phyloP scores from a whole-genome alignment of 2,888 invertebrate genomes.

The Nezara viridula region DNA sequence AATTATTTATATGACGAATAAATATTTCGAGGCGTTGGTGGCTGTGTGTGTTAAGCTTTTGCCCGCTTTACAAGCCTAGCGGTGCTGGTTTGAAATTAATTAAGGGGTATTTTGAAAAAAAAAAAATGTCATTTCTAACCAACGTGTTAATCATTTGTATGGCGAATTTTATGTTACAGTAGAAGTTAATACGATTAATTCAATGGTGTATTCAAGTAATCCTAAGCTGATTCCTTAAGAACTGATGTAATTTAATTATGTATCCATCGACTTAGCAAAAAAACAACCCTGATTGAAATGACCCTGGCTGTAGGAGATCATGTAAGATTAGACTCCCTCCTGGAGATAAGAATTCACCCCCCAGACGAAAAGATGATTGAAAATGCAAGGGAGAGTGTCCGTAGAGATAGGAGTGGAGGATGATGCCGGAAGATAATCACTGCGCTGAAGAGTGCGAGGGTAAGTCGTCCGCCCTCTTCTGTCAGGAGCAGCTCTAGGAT shows the following conservation, averaged over 20 bases:
- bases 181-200: no score
- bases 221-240: not conserved
- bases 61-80: no score
- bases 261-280: not conserved
- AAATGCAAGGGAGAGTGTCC: slow-evolving; percentile 36
- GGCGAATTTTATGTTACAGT: no score
- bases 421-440: not conserved
- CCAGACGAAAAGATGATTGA: slow-evolving; percentile 33
- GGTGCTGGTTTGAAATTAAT: no score
- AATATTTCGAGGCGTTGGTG: no score
- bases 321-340: not conserved
- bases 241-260: not conserved
- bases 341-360: not conserved
- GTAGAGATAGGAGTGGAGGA: not conserved
- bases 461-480: not conserved
- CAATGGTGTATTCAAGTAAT: not conserved
- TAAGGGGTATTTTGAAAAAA: no score
- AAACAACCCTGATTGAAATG: not conserved
- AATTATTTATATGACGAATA: no score
- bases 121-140: no score
- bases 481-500: not conserved
- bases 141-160: no score
- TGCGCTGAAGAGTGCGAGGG: not conserved
- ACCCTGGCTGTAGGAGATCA: not conserved
- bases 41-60: no score